Base-by-base conservation (phyloP, 1,140 invertebrate genomes). In the Drosophila arizonae region DNA sequence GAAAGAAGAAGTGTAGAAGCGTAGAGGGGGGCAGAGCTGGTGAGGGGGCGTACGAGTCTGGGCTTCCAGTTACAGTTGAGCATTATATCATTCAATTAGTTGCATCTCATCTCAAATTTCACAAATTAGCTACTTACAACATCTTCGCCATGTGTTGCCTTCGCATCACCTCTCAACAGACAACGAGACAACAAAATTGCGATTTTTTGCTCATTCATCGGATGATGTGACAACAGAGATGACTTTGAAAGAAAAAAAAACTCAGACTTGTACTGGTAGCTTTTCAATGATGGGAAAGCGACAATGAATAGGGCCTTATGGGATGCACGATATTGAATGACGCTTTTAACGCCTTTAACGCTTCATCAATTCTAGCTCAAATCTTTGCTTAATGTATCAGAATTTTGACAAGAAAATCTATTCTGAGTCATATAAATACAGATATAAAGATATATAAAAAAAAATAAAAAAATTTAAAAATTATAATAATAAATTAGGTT, bases 31-130 rank as follows among this genome's bases (percentile, higher is more conserved):
- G 21, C 21, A 3, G 39, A 28, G 6, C 15, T 11, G 43, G 3
- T 3, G 41, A 41, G 61, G 0, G 36, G 21, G 13, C 30, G n/a
- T 1, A 43, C 15, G 24, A 17, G 43, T 46, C 15, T 24, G 15
- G 1, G 21, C 9, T 56, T 24, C 43, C 54, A 33, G 55, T 50
- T 64, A 26, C 28, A 39, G 33, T 21, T 30, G 52, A 39, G 30
- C 15, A 45, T 43, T 50, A 52, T 60, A 67, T 67, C 56, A 68
- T 72, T 72, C 56, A 46, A 72, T 72, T 68, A 72, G 33, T 55
- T 54, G 70, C 48, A 55, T 68, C 39, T 10, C 51, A 51, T 67
- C 46, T 54, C 10, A 67, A 57, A 45, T 58, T 67, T 58, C 63
- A 68, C 48, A 72, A 55, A 68, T 61, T 72, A 68, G 56, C 17